Percentiles rank a stretch among this genome's conserved stretches.
Evolutionary conservation across 2,113 vertebrate genomes (phyloP).

Genomic region (Dicrurus megarhynchus): DNA sequence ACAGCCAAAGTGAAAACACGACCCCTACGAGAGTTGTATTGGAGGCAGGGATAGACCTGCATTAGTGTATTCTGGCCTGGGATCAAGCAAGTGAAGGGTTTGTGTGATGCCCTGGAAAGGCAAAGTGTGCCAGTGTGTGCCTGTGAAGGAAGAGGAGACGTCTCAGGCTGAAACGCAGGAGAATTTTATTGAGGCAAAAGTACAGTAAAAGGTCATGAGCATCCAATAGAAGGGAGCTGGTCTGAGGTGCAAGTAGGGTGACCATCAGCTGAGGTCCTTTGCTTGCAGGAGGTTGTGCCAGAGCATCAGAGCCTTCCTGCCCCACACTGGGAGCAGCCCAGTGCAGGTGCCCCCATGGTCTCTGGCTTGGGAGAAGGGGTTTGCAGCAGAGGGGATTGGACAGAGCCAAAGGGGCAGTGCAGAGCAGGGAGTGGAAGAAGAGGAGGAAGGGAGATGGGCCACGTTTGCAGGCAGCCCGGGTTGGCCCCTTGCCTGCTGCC

Average conservation of each 20-base stretch:
- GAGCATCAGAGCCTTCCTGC: not conserved
- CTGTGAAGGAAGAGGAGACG: rapidly evolving
- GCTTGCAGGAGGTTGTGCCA: rapidly evolving
- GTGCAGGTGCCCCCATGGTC: not conserved
- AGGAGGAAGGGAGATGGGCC: too few relatives aligned
- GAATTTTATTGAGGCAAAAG: not conserved
- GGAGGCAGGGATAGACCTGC: not conserved
- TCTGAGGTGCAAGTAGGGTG: not conserved
- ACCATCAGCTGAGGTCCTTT: not conserved
- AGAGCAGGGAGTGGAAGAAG: too few relatives aligned
- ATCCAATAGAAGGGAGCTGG: not conserved
- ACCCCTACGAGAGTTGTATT: rapidly evolving
- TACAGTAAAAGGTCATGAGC: rapidly evolving
- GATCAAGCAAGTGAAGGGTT: not conserved
- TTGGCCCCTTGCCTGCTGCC: too few relatives aligned
- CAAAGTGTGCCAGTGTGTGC: not conserved
- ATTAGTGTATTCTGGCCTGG: too few relatives aligned
- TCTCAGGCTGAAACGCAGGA: not conserved
- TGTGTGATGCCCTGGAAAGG: rapidly evolving
- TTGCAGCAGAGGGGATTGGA: not conserved
- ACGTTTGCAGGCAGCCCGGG: too few relatives aligned
- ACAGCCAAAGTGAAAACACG: not conserved
- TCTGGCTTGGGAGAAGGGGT: not conserved
- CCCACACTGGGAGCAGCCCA: not conserved
- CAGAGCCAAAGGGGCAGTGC: too few relatives aligned